A percentile compares a stretch with the other conserved stretches of the same genome.
Evolutionary conservation across 2,797 vertebrate genomes (phyloP).

Genomic region (Mionectes olivaceus): DNA sequence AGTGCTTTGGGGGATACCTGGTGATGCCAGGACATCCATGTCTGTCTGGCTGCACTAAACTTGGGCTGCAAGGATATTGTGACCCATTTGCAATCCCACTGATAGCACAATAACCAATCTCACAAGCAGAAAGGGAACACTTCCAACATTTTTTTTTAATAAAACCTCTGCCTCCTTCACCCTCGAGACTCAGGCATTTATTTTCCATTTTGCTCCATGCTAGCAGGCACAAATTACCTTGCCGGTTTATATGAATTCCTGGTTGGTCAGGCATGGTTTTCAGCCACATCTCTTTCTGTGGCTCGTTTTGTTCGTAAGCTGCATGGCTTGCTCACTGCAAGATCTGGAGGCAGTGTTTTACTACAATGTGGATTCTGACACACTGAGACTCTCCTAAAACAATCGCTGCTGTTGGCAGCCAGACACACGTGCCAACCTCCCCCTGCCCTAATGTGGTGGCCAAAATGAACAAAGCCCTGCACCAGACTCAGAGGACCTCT

Average conservation of each 20-base stretch:
- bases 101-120: neutral
- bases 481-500: neutral
- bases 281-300: neutral
- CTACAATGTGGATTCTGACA: neutral
- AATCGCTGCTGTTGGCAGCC: neutral
- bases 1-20: accelerated
- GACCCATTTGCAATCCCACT: neutral
- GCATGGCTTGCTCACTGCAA: accelerated
- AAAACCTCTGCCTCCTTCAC: neutral
- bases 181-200: neutral
- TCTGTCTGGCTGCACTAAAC: neutral
- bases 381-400: neutral
- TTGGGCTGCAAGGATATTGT: neutral
- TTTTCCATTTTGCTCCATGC: neutral
- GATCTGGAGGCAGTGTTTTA: neutral
- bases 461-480: neutral
- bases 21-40: neutral
- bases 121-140: neutral
- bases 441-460: no score
- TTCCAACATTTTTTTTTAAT: neutral
- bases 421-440: accelerated
- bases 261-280: neutral
- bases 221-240: neutral
- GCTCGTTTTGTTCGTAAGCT: neutral
- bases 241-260: neutral